phyloP scores from a whole-genome alignment of 1,140 invertebrate species.

The fruit fly (Drosophila melanogaster) region Release_6_plus_ISO1_MT NT_037436.4:1852001-1852500 shows the following conservation, averaged over 20 bases:
- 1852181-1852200: slow-evolving; percentile 58
- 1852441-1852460: slow-evolving; percentile 8
- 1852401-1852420: slow-evolving; percentile 38
- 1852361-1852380: not conserved
- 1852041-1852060: slow-evolving; percentile 58
- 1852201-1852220: slow-evolving; percentile 43
- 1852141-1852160: slow-evolving; percentile 51
- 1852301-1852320: not conserved
- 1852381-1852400: slow-evolving; percentile 40
- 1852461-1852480: slow-evolving; percentile 80
- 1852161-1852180: slow-evolving; percentile 73
- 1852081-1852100: slow-evolving; percentile 45
- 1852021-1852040: no score
- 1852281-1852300: not conserved
- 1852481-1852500: slow-evolving; percentile 76
- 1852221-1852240: slow-evolving; percentile 38
- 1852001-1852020: not conserved
- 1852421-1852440: not conserved
- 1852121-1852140: slow-evolving; percentile 49
- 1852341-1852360: slow-evolving; percentile 4
- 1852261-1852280: slow-evolving; percentile 18
- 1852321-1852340: not conserved
- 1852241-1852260: slow-evolving; percentile 38
- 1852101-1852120: slow-evolving; percentile 65
- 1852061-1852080: slow-evolving; percentile 57